A percentile compares a stretch with the other conserved stretches of the same genome.
Conservation (phyloP, 2,797 vertebrate species). For the Crypturellus tataupa region DNA sequence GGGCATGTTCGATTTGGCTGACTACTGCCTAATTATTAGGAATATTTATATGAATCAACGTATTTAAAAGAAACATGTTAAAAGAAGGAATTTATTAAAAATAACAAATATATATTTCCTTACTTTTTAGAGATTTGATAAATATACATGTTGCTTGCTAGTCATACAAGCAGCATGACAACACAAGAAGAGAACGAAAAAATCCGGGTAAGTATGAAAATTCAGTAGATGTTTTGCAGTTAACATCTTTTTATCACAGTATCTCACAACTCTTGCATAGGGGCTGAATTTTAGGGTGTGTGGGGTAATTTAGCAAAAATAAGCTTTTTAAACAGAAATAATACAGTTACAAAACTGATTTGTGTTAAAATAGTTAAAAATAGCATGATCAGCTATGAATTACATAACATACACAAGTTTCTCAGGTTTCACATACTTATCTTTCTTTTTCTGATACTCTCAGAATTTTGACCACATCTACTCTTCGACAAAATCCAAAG, state of each 20-base stretch:
- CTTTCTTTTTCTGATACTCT: not conserved
- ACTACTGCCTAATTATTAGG: constrained; percentile 46
- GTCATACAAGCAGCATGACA: not conserved
- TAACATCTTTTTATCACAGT: not conserved
- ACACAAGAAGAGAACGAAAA: not conserved
- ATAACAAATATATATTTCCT: not conserved
- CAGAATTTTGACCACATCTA: not conserved
- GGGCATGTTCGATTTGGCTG: constrained; percentile 52
- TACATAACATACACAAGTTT: not conserved
- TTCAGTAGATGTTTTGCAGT: not conserved
- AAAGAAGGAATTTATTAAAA: not conserved
- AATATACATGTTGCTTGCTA: not conserved
- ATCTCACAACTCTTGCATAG: not conserved
- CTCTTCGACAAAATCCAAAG: not conserved
- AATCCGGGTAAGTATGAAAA: not conserved
- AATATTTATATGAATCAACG: constrained; percentile 59
- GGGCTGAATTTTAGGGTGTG: not conserved
- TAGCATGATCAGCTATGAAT: not conserved
- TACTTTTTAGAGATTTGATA: constrained; percentile 23
- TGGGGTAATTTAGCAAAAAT: not conserved
- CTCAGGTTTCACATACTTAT: not conserved
- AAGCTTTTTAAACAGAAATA: not conserved
- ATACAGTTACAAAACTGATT: not conserved
- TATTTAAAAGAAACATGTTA: constrained; percentile 13
- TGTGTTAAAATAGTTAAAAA: not conserved